Evolutionary conservation across 2,113 vertebrate species (phyloP).

Genomic region (Poeciliopsis retropinna): DNA sequence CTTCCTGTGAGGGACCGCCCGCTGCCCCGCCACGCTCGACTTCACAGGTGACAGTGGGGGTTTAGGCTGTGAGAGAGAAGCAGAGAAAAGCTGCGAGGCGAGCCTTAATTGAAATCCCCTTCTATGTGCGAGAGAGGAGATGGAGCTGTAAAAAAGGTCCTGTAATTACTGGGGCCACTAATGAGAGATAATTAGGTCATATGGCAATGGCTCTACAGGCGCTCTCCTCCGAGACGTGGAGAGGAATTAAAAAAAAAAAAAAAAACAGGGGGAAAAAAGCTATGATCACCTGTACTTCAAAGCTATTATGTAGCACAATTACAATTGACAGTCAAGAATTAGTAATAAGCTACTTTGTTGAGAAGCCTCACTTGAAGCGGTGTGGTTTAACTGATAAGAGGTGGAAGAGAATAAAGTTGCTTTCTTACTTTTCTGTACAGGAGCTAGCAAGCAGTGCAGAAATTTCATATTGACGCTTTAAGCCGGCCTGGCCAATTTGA

Average conservation of each 20-base stretch:
- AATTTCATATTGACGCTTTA: neutral
- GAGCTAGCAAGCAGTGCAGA: neutral
- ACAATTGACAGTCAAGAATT: constrained; percentile 41
- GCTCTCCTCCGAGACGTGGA: constrained; percentile 38
- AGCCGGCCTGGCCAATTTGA: no score
- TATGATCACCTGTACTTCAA: constrained; percentile 46
- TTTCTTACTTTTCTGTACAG: neutral
- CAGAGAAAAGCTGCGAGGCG: constrained; percentile 40
- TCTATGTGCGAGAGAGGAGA: constrained; percentile 61
- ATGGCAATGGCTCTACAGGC: constrained; percentile 58
- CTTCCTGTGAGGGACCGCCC: constrained; percentile 11
- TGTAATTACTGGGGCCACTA: constrained; percentile 74
- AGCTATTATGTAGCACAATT: constrained; percentile 22
- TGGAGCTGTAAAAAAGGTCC: constrained; percentile 59
- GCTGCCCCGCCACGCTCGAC: constrained; percentile 50
- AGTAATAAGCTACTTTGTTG: constrained; percentile 12
- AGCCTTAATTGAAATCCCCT: constrained; percentile 72
- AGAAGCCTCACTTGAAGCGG: neutral
- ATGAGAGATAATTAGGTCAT: constrained; percentile 75
- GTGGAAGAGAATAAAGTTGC: neutral
- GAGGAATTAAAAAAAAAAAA: constrained; percentile 41
- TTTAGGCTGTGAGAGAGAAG: constrained; percentile 45
- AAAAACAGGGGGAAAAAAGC: constrained; percentile 19
- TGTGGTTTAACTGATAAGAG: neutral
- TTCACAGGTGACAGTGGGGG: constrained; percentile 57